Evolutionary conservation across 2,888 invertebrate species (phyloP).

Genomic region (Euproctis similis): DNA sequence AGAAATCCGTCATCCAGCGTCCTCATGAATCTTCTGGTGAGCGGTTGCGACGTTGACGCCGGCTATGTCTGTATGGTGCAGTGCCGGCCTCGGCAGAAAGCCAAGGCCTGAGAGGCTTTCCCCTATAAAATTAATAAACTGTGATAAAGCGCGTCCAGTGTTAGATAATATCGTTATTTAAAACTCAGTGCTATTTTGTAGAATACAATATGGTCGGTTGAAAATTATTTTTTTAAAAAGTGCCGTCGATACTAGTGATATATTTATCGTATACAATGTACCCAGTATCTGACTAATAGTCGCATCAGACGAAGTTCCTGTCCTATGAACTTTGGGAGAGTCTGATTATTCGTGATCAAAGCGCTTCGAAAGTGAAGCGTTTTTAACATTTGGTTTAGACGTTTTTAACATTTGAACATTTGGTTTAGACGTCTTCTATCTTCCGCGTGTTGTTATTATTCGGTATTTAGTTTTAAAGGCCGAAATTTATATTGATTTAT

Average conservation of each 20-base stretch:
- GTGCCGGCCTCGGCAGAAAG: slow-evolving; percentile 73
- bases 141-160: slow-evolving; percentile 73
- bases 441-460: too few relatives aligned
- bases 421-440: too few relatives aligned
- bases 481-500: slow-evolving; percentile 39
- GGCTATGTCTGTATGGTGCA: slow-evolving; percentile 92
- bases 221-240: slow-evolving; percentile 39
- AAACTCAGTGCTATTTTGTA: slow-evolving; percentile 30
- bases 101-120: slow-evolving; percentile 51
- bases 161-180: slow-evolving; percentile 43
- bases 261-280: slow-evolving; percentile 38
- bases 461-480: slow-evolving; percentile 29
- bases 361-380: too few relatives aligned
- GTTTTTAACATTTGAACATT: too few relatives aligned
- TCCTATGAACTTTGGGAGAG: too few relatives aligned
- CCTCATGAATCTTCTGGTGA: slow-evolving; percentile 95
- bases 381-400: too few relatives aligned
- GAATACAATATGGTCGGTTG: slow-evolving; percentile 33
- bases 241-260: slow-evolving; percentile 65
- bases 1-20: slow-evolving; percentile 83
- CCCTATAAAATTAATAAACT: slow-evolving; percentile 43
- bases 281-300: slow-evolving; percentile 37
- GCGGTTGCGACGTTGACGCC: slow-evolving; percentile 95
- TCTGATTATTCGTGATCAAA: too few relatives aligned
- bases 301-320: slow-evolving; percentile 22